Base-by-base conservation (phyloP, 2,888 invertebrate genomes). In the Temnothorax rugatulus region DNA sequence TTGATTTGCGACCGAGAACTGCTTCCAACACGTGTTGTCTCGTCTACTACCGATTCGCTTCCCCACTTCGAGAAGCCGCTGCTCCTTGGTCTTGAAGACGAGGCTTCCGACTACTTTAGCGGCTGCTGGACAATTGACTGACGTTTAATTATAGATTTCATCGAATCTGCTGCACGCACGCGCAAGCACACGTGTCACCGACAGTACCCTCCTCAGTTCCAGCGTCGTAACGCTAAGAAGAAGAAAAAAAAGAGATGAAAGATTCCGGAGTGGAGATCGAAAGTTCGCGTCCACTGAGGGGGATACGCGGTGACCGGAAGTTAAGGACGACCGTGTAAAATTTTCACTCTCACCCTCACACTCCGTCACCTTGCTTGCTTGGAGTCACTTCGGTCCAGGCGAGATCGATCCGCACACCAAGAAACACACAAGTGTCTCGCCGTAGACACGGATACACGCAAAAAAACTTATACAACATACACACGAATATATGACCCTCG, bases 401-500 rank as follows among this genome's bases (percentile, higher is more conserved):
- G 69, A 77, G 54, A 77, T 76, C 75, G 64, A 76, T 76, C 38
- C 75, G 75, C 68, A 77, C 68, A 68, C 34, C 29, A 25, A 69
- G 52, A 41, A 68, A 68, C 15, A 57, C 71, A 69, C 68, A 41
- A 64, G 68, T 57, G 79, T 81, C 73, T 81, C 47, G 38, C 59
- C 66, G 2, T 29, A 18, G 18, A 59, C 57, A 57, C 64, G 3
- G 7, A 13, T 9, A 44, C 47, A 64, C 25, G 47, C 68, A 29
- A 61, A 13, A 13, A 21, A 54, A 25, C 54, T 21, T 38, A 41
- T 54, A 57, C 44, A 21, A 68, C 15, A 44, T 9, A 79, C 8
- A 79, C 47, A 71, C 47, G 38, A 71, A 44, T 73, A 73, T 81
- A 81, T 79, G 79, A 79, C 13, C 71, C 73, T 81, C 59, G 79